phyloP scores from a whole-genome alignment of 1,140 invertebrate species.

The Ips typographus region DNA sequence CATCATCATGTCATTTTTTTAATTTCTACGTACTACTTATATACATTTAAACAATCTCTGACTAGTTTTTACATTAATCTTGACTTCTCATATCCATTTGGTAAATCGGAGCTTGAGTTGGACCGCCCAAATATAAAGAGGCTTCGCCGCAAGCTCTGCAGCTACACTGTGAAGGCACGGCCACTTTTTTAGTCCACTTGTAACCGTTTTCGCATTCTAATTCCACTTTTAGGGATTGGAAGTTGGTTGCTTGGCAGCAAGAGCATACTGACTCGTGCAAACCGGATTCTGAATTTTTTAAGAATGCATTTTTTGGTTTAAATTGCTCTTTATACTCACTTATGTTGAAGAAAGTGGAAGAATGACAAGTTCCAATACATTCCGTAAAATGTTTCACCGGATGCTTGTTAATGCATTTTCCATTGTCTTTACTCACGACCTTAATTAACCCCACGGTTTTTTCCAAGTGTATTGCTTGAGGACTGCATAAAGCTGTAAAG shows the following conservation, averaged over 20 bases:
- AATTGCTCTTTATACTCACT: slow-evolving; percentile 51
- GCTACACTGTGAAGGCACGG: slow-evolving; percentile 56
- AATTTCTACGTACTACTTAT: too few relatives aligned
- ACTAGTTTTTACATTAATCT: too few relatives aligned
- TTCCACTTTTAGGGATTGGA: slow-evolving; percentile 51
- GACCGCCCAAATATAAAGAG: slow-evolving; percentile 1
- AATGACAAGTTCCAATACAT: slow-evolving; percentile 66
- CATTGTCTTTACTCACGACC: slow-evolving; percentile 53
- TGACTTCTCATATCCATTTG: background rate
- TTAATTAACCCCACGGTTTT: slow-evolving; percentile 61
- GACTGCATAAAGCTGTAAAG: slow-evolving; percentile 54
- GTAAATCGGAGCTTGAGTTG: background rate
- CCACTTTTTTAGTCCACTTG: slow-evolving; percentile 54
- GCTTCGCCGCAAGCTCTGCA: slow-evolving; percentile 55
- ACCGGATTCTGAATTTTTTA: slow-evolving; percentile 53
- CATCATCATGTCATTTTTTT: too few relatives aligned
- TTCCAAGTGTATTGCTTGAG: slow-evolving; percentile 55
- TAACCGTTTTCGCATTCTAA: slow-evolving; percentile 60
- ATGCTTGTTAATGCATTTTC: slow-evolving; percentile 62
- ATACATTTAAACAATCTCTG: too few relatives aligned
- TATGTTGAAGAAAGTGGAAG: slow-evolving; percentile 64
- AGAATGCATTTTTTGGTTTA: background rate
- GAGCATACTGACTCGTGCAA: slow-evolving; percentile 58
- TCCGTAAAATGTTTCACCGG: slow-evolving; percentile 62
- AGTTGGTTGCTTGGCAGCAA: slow-evolving; percentile 61